phyloP scores from a whole-genome alignment of 2,888 invertebrate genomes.

The Punctoribates punctum region DNA sequence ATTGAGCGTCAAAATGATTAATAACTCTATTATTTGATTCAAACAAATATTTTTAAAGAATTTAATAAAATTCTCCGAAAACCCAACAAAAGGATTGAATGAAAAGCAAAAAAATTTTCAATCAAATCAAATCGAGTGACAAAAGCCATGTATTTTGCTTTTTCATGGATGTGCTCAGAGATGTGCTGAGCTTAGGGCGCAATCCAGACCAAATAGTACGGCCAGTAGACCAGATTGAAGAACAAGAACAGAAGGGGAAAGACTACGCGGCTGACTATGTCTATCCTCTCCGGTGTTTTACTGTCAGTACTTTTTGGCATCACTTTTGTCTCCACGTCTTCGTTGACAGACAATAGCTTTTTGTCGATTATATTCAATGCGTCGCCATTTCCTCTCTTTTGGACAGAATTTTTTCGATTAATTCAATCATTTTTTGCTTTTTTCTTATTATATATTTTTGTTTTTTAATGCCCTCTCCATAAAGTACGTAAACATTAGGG shows the following conservation, averaged over 20 bases:
- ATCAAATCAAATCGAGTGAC: too few relatives aligned
- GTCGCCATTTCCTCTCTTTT: neutral
- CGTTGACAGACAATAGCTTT: neutral
- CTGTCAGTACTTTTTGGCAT: neutral
- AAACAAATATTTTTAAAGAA: too few relatives aligned
- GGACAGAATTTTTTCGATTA: neutral
- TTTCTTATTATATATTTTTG: neutral
- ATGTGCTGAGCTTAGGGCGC: neutral
- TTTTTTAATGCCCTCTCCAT: too few relatives aligned
- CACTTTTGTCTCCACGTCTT: neutral
- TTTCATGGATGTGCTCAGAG: too few relatives aligned
- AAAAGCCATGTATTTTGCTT: too few relatives aligned
- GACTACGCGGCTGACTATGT: constrained; percentile 54
- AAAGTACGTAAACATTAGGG: too few relatives aligned
- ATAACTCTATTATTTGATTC: too few relatives aligned
- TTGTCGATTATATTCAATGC: neutral
- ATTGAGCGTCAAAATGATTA: too few relatives aligned
- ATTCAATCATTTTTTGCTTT: neutral
- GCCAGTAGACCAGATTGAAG: constrained; percentile 57
- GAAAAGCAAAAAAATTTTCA: too few relatives aligned
- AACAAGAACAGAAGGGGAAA: constrained; percentile 56
- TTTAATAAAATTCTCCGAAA: too few relatives aligned
- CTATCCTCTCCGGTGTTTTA: constrained; percentile 50
- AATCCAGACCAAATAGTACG: constrained; percentile 53
- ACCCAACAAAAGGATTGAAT: too few relatives aligned